Evolutionary conservation across 2,797 vertebrate genomes (phyloP).

Genomic region (Peromyscus melanophrys): DNA sequence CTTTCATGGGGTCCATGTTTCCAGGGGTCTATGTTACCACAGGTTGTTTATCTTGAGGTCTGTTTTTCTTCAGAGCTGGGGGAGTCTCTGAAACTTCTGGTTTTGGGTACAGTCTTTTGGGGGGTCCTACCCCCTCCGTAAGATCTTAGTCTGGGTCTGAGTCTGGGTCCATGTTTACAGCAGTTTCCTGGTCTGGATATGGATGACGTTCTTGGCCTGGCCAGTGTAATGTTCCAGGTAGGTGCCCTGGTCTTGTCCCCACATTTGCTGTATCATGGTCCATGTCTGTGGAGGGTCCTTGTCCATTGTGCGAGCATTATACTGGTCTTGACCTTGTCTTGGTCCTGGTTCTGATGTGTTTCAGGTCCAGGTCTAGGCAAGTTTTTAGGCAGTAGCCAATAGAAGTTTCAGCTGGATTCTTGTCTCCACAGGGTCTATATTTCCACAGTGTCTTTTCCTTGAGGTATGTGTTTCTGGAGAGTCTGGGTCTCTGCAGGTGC

Average conservation of each 20-base stretch:
- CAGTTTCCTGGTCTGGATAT: not conserved
- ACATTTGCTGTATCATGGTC: not conserved
- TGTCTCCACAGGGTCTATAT: not conserved
- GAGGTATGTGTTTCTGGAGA: not conserved
- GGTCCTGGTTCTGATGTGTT: not conserved
- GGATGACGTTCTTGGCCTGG: not conserved
- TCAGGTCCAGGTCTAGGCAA: not conserved
- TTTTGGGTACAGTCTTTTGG: not conserved
- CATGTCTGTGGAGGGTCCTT: not conserved
- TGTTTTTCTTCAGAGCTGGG: not conserved
- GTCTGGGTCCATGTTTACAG: not conserved
- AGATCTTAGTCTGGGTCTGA: not conserved
- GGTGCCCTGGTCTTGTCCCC: not conserved
- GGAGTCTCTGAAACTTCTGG: not conserved
- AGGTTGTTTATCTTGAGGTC: not conserved
- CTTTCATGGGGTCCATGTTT: not conserved
- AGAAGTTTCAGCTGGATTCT: not conserved
- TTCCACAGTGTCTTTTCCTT: not conserved
- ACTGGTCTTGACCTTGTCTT: not conserved
- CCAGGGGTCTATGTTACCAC: not conserved
- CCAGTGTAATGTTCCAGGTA: not conserved
- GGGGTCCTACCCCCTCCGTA: not conserved
- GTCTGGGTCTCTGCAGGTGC: not conserved
- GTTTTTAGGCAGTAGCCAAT: not conserved
- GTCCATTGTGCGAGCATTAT: not conserved